Evolutionary conservation across 2,797 vertebrate species (phyloP).

Genomic region (Enteromius paludinosus): DNA sequence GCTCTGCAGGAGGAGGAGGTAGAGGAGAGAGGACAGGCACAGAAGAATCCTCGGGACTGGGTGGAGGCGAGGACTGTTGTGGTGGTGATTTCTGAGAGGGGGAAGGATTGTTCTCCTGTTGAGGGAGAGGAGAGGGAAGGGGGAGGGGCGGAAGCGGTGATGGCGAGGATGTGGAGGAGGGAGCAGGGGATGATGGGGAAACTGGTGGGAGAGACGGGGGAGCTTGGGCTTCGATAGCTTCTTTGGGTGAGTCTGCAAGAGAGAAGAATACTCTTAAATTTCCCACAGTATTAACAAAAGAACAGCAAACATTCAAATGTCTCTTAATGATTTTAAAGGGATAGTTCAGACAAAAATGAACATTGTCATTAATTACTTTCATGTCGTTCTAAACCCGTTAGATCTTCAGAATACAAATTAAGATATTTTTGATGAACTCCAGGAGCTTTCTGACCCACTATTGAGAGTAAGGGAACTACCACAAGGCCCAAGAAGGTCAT

Average conservation of each 20-base stretch:
- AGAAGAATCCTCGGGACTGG: conserved; percentile 58
- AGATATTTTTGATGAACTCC: background rate
- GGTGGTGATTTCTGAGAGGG: conserved; percentile 50
- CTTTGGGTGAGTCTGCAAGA: conserved; percentile 71
- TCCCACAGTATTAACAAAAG: background rate
- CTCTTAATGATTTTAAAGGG: background rate
- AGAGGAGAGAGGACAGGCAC: conserved; percentile 66
- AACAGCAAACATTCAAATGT: background rate
- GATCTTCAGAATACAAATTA: background rate
- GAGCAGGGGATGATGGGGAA: conserved; percentile 54
- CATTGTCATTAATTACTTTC: background rate
- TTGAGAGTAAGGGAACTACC: background rate
- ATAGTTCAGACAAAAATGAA: background rate
- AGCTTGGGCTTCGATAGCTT: conserved; percentile 67
- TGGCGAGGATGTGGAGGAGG: conserved; percentile 75
- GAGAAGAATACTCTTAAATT: conserved; percentile 35
- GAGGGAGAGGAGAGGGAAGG: conserved; percentile 71
- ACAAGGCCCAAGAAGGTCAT: background rate
- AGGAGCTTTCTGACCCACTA: background rate
- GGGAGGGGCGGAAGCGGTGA: conserved; percentile 78
- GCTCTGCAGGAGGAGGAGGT: conserved; percentile 57
- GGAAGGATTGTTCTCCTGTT: conserved; percentile 64
- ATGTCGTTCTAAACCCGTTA: background rate
- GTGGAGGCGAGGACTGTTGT: conserved; percentile 61
- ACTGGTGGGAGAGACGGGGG: conserved; percentile 66